A percentile compares a stretch with the other conserved stretches of the same genome.
Evolutionary conservation across 2,797 vertebrate genomes (phyloP).

Genomic region (Oreortyx pictus): DNA sequence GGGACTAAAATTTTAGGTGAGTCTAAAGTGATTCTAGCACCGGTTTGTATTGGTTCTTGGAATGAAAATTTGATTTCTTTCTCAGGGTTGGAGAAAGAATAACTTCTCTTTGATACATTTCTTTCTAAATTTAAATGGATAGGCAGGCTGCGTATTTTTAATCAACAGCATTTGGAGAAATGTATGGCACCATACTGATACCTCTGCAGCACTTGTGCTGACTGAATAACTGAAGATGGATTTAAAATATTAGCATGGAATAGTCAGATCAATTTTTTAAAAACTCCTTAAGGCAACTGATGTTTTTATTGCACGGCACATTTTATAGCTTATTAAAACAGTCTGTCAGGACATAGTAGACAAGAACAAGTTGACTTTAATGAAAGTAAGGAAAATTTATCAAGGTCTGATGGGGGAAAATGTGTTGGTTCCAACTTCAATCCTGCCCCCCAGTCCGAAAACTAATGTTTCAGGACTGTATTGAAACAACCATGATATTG

Average conservation of each 20-base stretch:
- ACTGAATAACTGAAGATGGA: neutral
- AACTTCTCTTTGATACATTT: neutral
- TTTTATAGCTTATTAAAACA: conserved; percentile 11
- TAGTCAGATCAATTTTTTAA: neutral
- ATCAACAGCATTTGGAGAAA: neutral
- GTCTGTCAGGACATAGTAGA: neutral
- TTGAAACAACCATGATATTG: conserved; percentile 15
- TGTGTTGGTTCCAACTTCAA: neutral
- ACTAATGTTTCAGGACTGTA: neutral
- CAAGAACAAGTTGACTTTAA: neutral
- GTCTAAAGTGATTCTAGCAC: neutral
- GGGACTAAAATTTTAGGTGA: neutral
- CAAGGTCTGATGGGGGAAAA: neutral
- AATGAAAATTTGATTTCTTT: conserved; percentile 22
- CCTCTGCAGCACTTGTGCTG: neutral
- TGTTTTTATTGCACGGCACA: conserved; percentile 7
- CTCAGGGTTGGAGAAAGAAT: neutral
- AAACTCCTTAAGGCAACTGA: neutral
- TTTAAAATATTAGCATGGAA: neutral
- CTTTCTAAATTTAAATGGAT: neutral
- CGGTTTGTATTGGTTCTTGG: neutral
- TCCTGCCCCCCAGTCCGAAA: neutral
- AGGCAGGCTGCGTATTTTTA: neutral
- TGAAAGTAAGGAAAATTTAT: neutral
- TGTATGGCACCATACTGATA: neutral